Base-by-base conservation (phyloP, 1,140 invertebrate species). In the Drosophila guanche region DNA sequence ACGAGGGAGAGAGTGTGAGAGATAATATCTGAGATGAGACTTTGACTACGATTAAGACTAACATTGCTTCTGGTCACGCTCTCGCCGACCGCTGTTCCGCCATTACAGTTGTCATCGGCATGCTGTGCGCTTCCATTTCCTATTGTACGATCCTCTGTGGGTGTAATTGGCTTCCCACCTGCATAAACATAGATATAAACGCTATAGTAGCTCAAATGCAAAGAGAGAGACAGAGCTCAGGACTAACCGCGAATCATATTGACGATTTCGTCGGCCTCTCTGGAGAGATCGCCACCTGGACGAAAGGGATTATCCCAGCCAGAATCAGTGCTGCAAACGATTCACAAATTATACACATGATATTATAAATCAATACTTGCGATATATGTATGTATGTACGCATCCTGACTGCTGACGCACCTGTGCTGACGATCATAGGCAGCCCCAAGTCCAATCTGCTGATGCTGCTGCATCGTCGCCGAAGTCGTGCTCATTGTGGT, bases 271-370 rank as follows among this genome's bases (percentile, higher is more conserved):
- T 99, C 98, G 14, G 98, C 97, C 92, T 99, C 98, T 84, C 96
- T 94, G 76, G 96, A 97, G 69, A 99, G 92, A 92, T 99, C 97
- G 48, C 98, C 97, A 83, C 98, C 98, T 4, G 98, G 98, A 91
- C 97, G 95, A 93, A 99, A 99, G 25, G 98, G 98, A 92, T 99
- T 99, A 92, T 99, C 98, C 95, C 97, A 97, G 48, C 97, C 97
- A 90, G 96, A 98, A 89, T 99, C 97, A 77, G 96, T 96, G 92
- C 97, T 99, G 91, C 33, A 47, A 47, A 20, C 3, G 23, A 45
- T 51, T 1, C 4, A 45, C 5, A n/a, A 5, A 43, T 20, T 20
- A 25, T 5, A 2, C 10, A 16, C 14, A 12, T 10, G 3, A 12
- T 20, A 29, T 48, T 61, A 23, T 5, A 10, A 25, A 29, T 10